phyloP scores from a whole-genome alignment of 1,140 invertebrate genomes.

The Copidosoma floridanum region DNA sequence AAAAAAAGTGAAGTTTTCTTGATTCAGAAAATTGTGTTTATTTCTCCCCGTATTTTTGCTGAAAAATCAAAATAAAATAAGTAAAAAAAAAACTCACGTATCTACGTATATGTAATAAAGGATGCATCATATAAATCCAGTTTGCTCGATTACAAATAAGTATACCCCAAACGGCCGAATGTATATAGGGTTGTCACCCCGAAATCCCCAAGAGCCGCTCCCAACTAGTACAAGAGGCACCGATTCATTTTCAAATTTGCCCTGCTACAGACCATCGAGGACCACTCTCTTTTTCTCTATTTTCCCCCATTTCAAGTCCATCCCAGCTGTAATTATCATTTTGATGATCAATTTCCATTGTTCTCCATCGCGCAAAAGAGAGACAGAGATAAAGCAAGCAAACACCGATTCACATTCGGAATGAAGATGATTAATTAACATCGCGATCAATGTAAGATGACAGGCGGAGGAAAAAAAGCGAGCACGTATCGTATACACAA shows the following conservation, averaged over 20 bases:
- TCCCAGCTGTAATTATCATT: neutral
- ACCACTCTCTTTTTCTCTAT: constrained; percentile 35
- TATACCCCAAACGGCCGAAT: constrained; percentile 43
- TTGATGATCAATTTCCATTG: neutral
- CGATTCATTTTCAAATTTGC: constrained; percentile 49
- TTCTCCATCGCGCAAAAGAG: neutral
- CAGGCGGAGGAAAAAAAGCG: neutral
- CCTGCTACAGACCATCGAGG: constrained; percentile 42
- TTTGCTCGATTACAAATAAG: too few species aligned
- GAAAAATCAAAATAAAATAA: too few species aligned
- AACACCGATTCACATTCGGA: neutral
- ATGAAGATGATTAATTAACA: constrained; percentile 4
- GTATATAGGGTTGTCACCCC: too few species aligned
- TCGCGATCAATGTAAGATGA: neutral
- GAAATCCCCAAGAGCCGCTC: constrained; percentile 48
- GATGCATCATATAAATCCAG: too few species aligned
- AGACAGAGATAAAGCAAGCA: neutral
- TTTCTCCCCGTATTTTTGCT: too few species aligned
- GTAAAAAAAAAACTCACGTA: too few species aligned
- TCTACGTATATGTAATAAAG: neutral
- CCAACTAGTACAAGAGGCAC: constrained; percentile 43
- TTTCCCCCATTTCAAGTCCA: too few species aligned
- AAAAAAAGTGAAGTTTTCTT: too few species aligned
- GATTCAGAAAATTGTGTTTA: too few species aligned
- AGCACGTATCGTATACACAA: too few species aligned